Conservation (phyloP, 2,888 invertebrate species). For the Cistogaster globosa region DNA sequence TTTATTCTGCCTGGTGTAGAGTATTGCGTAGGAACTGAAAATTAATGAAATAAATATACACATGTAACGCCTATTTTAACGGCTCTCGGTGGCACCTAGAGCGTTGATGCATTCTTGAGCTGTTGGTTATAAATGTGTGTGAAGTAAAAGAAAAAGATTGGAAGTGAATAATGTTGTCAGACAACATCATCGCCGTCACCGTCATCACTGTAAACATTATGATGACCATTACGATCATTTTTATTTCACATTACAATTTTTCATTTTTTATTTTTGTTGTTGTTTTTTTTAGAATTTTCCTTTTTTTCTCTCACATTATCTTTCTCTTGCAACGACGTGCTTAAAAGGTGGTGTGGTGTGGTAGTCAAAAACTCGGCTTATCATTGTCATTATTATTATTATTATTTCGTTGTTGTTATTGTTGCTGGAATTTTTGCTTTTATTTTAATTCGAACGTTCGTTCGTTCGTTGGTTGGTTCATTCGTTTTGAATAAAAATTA, state of each 20-base stretch:
- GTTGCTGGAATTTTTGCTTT: not conserved
- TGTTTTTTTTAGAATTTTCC: conserved; percentile 11
- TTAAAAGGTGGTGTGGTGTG: conserved; percentile 8
- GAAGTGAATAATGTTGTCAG: conserved; percentile 66
- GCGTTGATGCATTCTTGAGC: conserved; percentile 51
- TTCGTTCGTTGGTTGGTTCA: conserved; percentile 39
- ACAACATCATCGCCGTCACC: conserved; percentile 55
- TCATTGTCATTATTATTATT: conserved; percentile 54
- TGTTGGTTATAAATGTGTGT: not conserved
- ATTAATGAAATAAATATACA: conserved; percentile 55
- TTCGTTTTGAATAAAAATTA: conserved; percentile 79
- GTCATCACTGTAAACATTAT: conserved; percentile 51
- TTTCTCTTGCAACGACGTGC: not conserved
- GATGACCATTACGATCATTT: conserved; percentile 52
- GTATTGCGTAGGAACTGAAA: conserved; percentile 19
- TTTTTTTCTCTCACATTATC: conserved; percentile 39
- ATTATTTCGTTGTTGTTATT: conserved; percentile 19
- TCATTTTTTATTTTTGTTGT: not conserved
- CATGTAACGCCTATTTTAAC: conserved; percentile 70
- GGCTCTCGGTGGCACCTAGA: conserved; percentile 66
- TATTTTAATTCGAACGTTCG: conserved; percentile 23
- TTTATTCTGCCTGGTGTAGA: conserved; percentile 13
- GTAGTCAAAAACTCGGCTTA: conserved; percentile 46
- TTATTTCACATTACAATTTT: conserved; percentile 50
- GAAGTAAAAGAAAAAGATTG: conserved; percentile 5